These are phyloP conservation scores for Mugil cephalus DNA, from an alignment of 2,113 vertebrate species.

Conservation along the genomic window DNA sequence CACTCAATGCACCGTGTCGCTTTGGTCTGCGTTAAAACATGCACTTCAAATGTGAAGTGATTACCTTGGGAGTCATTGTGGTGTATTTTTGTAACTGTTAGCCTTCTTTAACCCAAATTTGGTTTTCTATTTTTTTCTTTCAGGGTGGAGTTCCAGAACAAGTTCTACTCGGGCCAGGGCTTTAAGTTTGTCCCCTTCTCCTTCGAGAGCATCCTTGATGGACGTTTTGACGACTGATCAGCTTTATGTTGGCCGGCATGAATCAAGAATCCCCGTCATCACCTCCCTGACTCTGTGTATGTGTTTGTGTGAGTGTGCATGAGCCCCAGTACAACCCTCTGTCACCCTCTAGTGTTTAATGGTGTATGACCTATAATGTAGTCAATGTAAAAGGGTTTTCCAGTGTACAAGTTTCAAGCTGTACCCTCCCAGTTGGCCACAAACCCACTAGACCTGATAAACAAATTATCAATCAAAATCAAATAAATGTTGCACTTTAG, in stretches of 20 bases:
- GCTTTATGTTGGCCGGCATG: neutral
- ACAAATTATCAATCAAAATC: no score
- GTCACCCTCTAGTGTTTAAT: constrained; percentile 58
- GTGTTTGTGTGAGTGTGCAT: constrained; percentile 58
- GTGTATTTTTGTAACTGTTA: no score
- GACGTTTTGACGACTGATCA: constrained; percentile 90
- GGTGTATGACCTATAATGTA: constrained; percentile 25
- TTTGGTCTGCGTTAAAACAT: no score
- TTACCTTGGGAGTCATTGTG: no score
- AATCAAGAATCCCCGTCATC: constrained; percentile 2
- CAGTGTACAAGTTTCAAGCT: neutral
- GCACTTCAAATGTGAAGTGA: no score
- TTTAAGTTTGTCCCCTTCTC: constrained; percentile 98
- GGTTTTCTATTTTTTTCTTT: constrained; percentile 34
- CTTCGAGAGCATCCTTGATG: constrained; percentile 94
- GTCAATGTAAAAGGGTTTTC: constrained; percentile 8
- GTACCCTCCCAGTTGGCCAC: neutral
- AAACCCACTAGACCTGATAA: no score
- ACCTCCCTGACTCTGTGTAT: constrained; percentile 4
- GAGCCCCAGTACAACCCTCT: constrained; percentile 47
- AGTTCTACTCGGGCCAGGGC: constrained; percentile 95
- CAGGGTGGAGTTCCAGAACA: constrained; percentile 99
- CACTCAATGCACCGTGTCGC: no score
- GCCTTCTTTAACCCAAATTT: neutral
- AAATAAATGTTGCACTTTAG: no score